phyloP scores from a whole-genome alignment of 1,140 invertebrate genomes.

The Coptotermes formosanus region DNA sequence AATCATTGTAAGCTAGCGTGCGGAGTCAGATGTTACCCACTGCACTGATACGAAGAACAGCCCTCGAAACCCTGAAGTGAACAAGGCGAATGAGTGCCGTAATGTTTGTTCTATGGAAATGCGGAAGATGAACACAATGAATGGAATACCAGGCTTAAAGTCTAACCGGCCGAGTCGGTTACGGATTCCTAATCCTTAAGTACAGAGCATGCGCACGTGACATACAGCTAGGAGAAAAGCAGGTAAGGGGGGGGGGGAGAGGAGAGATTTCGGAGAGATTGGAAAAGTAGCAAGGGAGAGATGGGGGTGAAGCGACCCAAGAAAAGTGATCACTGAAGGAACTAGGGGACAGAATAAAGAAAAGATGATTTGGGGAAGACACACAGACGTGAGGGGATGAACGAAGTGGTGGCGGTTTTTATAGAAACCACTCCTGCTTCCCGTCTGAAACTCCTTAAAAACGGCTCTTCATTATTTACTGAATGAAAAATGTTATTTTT shows the following conservation, averaged over 20 bases:
- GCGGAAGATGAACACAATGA: no score
- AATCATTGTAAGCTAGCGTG: no score
- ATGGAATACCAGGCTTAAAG: no score
- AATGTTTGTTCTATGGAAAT: no score
- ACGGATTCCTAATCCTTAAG: neutral
- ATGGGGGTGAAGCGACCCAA: neutral
- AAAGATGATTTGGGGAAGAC: neutral
- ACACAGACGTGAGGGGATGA: neutral
- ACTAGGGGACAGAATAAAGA: neutral
- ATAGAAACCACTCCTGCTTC: neutral
- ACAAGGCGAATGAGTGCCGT: no score
- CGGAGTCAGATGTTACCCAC: no score
- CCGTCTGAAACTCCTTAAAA: neutral
- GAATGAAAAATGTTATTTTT: slow-evolving; percentile 20
- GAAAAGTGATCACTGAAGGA: slow-evolving; percentile 1
- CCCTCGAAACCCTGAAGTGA: no score
- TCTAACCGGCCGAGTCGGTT: no score
- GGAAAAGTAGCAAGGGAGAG: neutral
- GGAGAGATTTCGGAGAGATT: neutral
- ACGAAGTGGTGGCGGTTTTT: neutral
- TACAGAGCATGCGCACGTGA: neutral
- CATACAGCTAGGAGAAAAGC: neutral
- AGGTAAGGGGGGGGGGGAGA: neutral
- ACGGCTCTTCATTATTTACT: neutral
- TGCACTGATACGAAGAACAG: no score